A percentile compares a stretch with the other conserved stretches of the same genome.
Conservation (phyloP, 1,140 invertebrate species). For the Laupala kohalensis region DNA sequence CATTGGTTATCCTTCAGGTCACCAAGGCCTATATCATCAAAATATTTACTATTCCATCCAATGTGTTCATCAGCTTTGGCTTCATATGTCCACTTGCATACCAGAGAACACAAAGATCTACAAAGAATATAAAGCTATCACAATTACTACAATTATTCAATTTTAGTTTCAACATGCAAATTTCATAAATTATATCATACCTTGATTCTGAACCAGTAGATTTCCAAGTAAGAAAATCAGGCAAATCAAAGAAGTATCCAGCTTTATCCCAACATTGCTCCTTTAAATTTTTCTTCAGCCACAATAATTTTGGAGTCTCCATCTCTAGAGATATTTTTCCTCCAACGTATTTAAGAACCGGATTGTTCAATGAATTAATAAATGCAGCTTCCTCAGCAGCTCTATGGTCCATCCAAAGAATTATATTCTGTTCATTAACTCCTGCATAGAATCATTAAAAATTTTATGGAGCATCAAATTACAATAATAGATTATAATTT, state of each 20-base stretch:
- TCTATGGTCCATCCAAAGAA: slow-evolving; percentile 96
- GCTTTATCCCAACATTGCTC: slow-evolving; percentile 50
- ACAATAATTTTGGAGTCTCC: slow-evolving; percentile 90
- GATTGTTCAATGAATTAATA: slow-evolving; percentile 67
- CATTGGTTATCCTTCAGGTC: slow-evolving; percentile 59
- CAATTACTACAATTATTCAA: too few relatives aligned
- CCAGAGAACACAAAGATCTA: slow-evolving; percentile 79
- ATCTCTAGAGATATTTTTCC: slow-evolving; percentile 89
- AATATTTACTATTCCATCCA: slow-evolving; percentile 65
- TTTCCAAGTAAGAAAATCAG: slow-evolving; percentile 89
- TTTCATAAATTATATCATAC: too few relatives aligned
- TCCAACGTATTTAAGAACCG: slow-evolving; percentile 73
- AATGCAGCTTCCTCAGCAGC: slow-evolving; percentile 65
- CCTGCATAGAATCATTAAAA: too few relatives aligned
- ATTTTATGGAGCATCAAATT: too few relatives aligned
- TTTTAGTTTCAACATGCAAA: too few relatives aligned
- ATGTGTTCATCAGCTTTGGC: slow-evolving; percentile 35
- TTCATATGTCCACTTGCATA: slow-evolving; percentile 91
- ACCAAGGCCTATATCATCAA: slow-evolving; percentile 56
- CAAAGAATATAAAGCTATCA: too few relatives aligned
- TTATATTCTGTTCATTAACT: slow-evolving; percentile 64
- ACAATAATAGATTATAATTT: not conserved
- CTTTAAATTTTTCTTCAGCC: slow-evolving; percentile 73
- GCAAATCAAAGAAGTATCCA: slow-evolving; percentile 76
- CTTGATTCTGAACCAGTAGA: slow-evolving; percentile 61